Evolutionary conservation across 2,888 invertebrate species (phyloP), one percentile per base, ranked within the genome.

Genomic region (Bimastos eiseni): DNA sequence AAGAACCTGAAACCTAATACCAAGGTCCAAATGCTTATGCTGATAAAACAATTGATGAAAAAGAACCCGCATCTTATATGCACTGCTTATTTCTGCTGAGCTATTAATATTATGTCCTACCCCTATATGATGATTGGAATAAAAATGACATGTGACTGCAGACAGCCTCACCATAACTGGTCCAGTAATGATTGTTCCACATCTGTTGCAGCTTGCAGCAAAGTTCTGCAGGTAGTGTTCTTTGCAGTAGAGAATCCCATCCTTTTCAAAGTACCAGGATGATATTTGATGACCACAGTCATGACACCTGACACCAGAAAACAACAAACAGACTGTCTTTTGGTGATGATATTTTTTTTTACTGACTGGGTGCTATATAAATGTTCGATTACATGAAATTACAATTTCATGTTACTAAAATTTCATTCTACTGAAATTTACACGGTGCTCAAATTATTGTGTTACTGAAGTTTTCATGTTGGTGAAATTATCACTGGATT

Each of bases 231-330:
- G 98, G 94, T 98, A 98, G 95, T 98, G 98, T 92, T 97, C 96
- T 94, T 97, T 97, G 94, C 98, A 98, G 95, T 98, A 98, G 89
- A 98, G 96, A 92, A 98, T 95, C 0, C 98, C 98, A 93, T 97
- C 97, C 95, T 98, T 98, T 96, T 98, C 98, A 95, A 98, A 98
- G 95, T 98, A 98, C 98, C 98, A 98, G 93, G 97, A 97, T 11
- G 97, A 97, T 83, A 98, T 96, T 90, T 97, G 96, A n/a, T 96
- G 96, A 94, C 98, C 97, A 95, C 98, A 98, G 0, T 97, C 97
- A 30, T 98, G 98, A 95, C 98, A 98, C 95, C 98, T 98, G 93
- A 34, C n/a, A 34, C 37, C 89, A 33, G 19, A 37, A 21, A 44
- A 86, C 30, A 86, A 36, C 37, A 37, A 0, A 33, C 8, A n/a